Evolutionary conservation across 2,797 vertebrate genomes (phyloP).

Genomic region (Melanotaenia trifasciata): DNA sequence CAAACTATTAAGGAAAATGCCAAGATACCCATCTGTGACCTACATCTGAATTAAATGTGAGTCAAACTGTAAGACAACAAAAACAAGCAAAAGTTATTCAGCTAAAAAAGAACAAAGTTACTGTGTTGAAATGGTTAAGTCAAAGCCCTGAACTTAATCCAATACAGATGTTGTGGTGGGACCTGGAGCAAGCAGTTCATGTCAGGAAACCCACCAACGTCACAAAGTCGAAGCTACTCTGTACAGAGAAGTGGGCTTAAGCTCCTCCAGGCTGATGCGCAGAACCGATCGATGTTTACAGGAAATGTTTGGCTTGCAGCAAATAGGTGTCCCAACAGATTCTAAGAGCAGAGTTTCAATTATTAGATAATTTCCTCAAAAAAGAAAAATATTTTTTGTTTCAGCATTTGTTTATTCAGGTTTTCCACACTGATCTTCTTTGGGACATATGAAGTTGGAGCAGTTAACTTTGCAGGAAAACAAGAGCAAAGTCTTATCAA

Average conservation of each 20-base stretch:
- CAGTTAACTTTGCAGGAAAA: not conserved
- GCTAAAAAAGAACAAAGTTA: not conserved
- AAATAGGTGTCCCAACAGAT: not conserved
- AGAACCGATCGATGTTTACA: not conserved
- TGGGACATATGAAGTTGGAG: not conserved
- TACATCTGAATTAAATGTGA: not conserved
- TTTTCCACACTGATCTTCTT: too few species aligned
- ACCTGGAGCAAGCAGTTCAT: not conserved
- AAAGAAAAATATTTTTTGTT: too few species aligned
- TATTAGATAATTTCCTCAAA: not conserved
- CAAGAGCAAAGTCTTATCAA: not conserved
- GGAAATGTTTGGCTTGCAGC: not conserved
- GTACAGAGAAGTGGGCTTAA: not conserved
- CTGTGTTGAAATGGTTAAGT: not conserved
- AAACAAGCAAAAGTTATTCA: not conserved
- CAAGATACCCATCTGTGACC: not conserved
- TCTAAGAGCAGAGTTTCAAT: not conserved
- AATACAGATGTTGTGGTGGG: not conserved
- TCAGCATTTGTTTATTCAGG: too few species aligned
- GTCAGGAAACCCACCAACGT: not conserved
- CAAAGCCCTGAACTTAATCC: not conserved
- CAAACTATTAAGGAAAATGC: not conserved
- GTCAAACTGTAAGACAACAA: not conserved
- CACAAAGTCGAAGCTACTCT: not conserved
- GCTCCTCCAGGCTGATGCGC: not conserved